Base-by-base conservation (phyloP, 1,140 invertebrate species). In the Saccostrea echinata region DNA sequence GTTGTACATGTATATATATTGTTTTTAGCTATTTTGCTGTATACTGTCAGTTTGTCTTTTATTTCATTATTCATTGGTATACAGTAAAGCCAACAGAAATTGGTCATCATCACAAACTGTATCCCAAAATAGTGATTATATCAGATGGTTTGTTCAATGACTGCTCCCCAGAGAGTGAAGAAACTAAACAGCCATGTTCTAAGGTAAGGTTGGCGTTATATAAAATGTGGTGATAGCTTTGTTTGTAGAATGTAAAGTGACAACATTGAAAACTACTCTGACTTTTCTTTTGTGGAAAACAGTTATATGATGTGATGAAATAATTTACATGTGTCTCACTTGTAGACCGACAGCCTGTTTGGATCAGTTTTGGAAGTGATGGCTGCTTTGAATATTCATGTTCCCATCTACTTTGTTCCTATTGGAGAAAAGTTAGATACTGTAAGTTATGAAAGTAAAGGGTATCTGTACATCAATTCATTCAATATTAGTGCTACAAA, bases 331-430 rank as follows among this genome's bases (percentile, higher is more conserved):
- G 6, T 61, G 4, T 61, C 18, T 61, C 18, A 30, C 4, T 76
- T 76, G 13, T 33, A 76, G 68, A 76, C 68, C 13, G 68, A 76
- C 27, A 27, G 12, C 27, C 30, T 76, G 68, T 33, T 76, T 12
- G 16, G 0, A 33, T 76, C 68, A 30, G 68, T 76, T 33, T 30
- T 76, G 13, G 68, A 76, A 33, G 68, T 76, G 1, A 76, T 76
- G 68, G 68, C 16, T 27, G 68, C 68, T 1, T 12, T 76, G 68
- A 13, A 76, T 30, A 76, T 76, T 18, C 9, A 30, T 16, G 16
- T 76, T 3, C 30, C 68, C 30, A 76, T 76, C 68, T 33, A 76
- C 24, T 76, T 76, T 76, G 30, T 76, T 33, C 68, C 68, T 12
- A 4, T 76, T 2, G 9, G 27, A 76, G 30, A 76, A 33, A 11